These are phyloP conservation scores for Leptinotarsa defecta DNA, from an alignment of 1,140 invertebrate species.

Conservation along the genomic window DNA sequence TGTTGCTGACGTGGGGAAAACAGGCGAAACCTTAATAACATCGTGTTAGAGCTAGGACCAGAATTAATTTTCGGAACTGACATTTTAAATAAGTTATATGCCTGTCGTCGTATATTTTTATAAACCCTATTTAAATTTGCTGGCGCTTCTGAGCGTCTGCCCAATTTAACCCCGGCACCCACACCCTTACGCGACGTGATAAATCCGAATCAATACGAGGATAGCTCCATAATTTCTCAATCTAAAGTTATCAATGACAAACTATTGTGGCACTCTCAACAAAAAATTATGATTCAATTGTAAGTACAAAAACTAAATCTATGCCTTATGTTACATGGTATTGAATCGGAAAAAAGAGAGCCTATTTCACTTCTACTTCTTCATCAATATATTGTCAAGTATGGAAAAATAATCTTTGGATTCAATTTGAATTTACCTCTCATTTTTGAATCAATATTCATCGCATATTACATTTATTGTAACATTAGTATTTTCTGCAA, in stretches of 20 bases:
- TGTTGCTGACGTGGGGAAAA: conserved; percentile 50
- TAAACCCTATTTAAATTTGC: conserved; percentile 52
- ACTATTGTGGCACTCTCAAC: no score
- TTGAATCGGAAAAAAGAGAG: no score
- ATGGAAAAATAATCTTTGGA: no score
- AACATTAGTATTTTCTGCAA: no score
- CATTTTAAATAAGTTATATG: conserved; percentile 56
- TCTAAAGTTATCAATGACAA: not conserved
- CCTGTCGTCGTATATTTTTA: conserved; percentile 55
- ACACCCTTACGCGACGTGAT: conserved; percentile 21
- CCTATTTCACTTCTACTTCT: no score
- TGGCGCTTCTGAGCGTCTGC: conserved; percentile 40
- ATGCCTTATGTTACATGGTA: no score
- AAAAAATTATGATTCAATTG: no score
- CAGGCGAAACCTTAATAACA: conserved; percentile 48
- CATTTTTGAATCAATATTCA: no score
- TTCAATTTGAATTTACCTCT: no score
- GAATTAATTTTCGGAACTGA: conserved; percentile 54
- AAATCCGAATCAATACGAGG: conserved; percentile 31
- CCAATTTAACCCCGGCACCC: conserved; percentile 37
- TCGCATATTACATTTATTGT: no score
- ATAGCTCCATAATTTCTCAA: not conserved
- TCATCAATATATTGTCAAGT: no score
- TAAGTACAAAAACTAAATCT: no score
- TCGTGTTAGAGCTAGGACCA: conserved; percentile 49